phyloP scores from a whole-genome alignment of 2,113 vertebrate genomes.

The Ciconia maguari region DNA sequence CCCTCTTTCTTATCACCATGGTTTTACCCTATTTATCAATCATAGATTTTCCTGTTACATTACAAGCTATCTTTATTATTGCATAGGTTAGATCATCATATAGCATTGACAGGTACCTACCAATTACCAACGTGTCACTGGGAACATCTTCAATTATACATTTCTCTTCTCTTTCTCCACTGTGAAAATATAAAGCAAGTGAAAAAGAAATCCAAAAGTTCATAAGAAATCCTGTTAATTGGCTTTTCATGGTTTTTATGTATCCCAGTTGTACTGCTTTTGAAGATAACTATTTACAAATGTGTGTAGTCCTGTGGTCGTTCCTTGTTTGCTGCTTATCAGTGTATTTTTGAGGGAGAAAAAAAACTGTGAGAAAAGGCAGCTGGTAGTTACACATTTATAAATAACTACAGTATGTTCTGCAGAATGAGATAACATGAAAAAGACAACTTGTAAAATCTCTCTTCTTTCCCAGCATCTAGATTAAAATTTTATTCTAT shows the following conservation, averaged over 20 bases:
- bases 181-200: conserved; percentile 85
- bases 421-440: conserved; percentile 23
- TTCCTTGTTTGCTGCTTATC: background rate
- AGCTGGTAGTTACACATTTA: conserved; percentile 32
- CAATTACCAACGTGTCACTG: conserved; percentile 80
- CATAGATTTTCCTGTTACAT: background rate
- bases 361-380: conserved; percentile 65
- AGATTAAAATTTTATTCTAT: background rate
- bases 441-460: background rate
- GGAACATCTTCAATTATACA: conserved; percentile 92
- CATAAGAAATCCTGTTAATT: conserved; percentile 60
- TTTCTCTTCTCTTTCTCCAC: conserved; percentile 85
- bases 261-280: background rate
- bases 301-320: background rate
- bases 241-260: conserved; percentile 50
- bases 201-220: conserved; percentile 66
- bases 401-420: conserved; percentile 14
- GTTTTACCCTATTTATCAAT: background rate
- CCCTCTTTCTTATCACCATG: background rate
- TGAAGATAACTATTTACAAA: background rate
- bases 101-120: conserved; percentile 67
- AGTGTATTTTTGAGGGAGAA: background rate
- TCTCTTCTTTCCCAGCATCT: background rate
- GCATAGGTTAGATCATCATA: background rate
- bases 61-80: background rate